Base-by-base conservation (phyloP, 2,888 invertebrate species). In the Chironomus tentans region DNA sequence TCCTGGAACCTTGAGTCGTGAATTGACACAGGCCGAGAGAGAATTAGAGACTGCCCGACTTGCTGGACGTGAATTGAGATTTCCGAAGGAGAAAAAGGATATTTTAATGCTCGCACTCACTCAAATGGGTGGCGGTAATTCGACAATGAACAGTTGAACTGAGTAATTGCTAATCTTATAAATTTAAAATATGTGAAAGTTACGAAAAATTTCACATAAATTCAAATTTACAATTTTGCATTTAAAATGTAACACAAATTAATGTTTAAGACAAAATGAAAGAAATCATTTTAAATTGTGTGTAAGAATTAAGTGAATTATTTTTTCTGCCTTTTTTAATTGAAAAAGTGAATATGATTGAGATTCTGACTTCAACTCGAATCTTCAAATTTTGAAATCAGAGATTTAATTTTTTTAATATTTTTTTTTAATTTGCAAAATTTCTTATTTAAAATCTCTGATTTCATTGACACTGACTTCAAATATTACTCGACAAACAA, bases 71-170 rank as follows among this genome's bases (percentile, higher is more conserved):
- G 96, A 97, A 82, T 87, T 97, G 47, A 88, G 97, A 82, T 96
- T 96, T 85, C 95, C 95, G 76, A 97, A 97, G 85, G 97, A 97
- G 84, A 97, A 97, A 83, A 92, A 95, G 82, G 96, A 97, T 84
- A 97, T 97, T 82, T 86, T 97, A 71, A 91, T 94, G 86, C 87
- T 95, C 81, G 96, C 96, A 18, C 89, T 93, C 81, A 91, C 93
- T 81, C 94, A 96, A 83, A 89, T 94, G 79, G 86, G 89, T 78
- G 84, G 84, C 38, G 75, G 65, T 13, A 81, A 80, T 50, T 78
- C 78, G 71, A 76, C 77, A 13, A 78, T 79, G 77, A 79, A 77
- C 73, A 79, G 79, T 78, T 79, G 78, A 77, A 77, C 68, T 65
- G 65, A 38, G 38, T 38, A 38, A 38, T 38, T 38, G 38, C 38